Conservation (phyloP, 2,888 invertebrate genomes). For the Theristus sp. region DNA sequence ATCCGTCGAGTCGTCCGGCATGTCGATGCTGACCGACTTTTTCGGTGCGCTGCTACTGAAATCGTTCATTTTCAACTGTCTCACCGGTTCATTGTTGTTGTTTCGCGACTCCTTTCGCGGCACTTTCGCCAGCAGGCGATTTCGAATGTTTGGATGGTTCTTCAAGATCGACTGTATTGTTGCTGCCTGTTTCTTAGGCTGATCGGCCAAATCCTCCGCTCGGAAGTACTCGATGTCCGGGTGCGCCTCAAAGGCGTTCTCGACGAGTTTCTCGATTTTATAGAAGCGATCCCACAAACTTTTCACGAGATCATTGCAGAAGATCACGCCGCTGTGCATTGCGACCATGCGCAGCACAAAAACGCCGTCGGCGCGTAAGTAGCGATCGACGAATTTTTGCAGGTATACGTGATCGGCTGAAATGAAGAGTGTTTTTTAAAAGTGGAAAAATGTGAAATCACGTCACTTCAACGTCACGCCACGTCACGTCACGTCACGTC, state of each 20-base stretch:
- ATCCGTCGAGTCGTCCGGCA: too few relatives aligned
- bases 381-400: constrained; percentile 17
- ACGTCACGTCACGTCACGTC: too few relatives aligned
- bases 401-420: constrained; percentile 15
- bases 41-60: too few relatives aligned
- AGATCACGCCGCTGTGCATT: constrained; percentile 24
- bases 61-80: too few relatives aligned
- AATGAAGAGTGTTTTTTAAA: too few relatives aligned
- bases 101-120: too few relatives aligned
- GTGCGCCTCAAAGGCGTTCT: constrained; percentile 5
- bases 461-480: too few relatives aligned
- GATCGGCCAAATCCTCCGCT: too few relatives aligned
- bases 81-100: too few relatives aligned
- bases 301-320: constrained; percentile 24
- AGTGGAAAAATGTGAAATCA: too few relatives aligned
- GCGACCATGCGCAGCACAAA: constrained; percentile 27
- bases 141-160: neutral
- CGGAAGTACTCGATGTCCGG: neutral
- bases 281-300: constrained; percentile 18
- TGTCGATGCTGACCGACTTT: too few relatives aligned
- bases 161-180: neutral
- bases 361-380: constrained; percentile 23
- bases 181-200: too few relatives aligned
- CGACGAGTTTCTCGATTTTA: constrained; percentile 15
- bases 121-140: neutral